These are phyloP conservation scores for Xenops minutus DNA, from an alignment of 2,797 vertebrate genomes.

Conservation along the genomic window DNA sequence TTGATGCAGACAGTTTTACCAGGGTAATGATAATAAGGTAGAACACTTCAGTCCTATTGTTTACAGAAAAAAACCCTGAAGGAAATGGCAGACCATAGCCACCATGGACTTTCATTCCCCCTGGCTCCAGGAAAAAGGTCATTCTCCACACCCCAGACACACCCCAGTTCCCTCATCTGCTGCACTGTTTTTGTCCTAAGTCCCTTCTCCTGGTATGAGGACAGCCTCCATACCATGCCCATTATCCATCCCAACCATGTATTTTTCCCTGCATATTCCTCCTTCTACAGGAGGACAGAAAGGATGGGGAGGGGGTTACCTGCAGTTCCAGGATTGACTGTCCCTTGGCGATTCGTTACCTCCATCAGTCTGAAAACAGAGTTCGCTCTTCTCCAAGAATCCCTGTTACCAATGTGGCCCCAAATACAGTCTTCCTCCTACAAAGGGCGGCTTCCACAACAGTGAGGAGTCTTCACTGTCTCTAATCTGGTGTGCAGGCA, in stretches of 20 bases:
- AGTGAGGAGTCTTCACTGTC: background rate
- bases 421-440: background rate
- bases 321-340: background rate
- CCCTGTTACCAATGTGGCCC: background rate
- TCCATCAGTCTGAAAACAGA: background rate
- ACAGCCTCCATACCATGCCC: background rate
- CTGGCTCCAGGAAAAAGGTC: background rate
- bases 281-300: background rate
- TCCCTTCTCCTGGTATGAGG: background rate
- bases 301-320: background rate
- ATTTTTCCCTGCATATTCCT: background rate
- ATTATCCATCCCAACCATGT: background rate
- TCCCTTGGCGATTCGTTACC: background rate
- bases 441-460: background rate
- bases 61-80: background rate
- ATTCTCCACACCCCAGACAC: background rate
- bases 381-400: background rate
- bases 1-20: background rate
- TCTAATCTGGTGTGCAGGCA: background rate
- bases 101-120: background rate
- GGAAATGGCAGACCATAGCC: background rate
- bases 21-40: background rate
- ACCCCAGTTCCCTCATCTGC: background rate
- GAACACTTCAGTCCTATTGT: rapidly evolving
- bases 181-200: background rate